phyloP scores from a whole-genome alignment of 2,888 invertebrate genomes.

The Trissolcus japonicus region DNA sequence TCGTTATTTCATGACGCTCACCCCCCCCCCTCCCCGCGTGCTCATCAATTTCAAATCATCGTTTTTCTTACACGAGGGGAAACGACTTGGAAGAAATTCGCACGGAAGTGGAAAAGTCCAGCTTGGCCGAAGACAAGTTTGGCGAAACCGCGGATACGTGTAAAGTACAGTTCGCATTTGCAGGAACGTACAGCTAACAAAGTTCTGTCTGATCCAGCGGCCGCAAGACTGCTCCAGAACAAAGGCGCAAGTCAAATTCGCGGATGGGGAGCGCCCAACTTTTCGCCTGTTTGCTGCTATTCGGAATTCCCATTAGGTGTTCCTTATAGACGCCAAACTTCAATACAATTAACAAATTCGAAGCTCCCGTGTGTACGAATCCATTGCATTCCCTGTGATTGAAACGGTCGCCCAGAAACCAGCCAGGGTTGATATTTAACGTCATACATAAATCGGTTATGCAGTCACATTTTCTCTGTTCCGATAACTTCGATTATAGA shows the following conservation, averaged over 20 bases:
- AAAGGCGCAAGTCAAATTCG: conserved; percentile 41
- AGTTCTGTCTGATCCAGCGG: conserved; percentile 53
- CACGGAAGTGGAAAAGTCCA: conserved; percentile 42
- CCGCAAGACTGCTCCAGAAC: conserved; percentile 50
- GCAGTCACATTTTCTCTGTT: no score
- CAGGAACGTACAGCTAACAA: conserved; percentile 44
- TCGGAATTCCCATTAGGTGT: conserved; percentile 57
- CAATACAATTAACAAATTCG: conserved; percentile 57
- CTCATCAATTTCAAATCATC: no score
- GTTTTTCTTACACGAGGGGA: no score
- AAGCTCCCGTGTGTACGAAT: conserved; percentile 2
- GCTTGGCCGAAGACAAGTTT: conserved; percentile 12
- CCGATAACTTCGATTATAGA: no score
- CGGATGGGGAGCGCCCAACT: conserved; percentile 36
- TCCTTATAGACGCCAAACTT: conserved; percentile 50
- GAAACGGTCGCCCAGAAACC: conserved; percentile 7
- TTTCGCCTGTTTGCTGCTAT: conserved; percentile 38
- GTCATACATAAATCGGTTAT: no score
- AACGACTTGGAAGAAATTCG: background rate
- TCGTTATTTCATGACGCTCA: background rate
- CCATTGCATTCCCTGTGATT: conserved; percentile 16
- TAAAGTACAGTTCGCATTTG: conserved; percentile 51
- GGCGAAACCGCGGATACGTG: conserved; percentile 54
- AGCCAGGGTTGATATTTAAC: no score
- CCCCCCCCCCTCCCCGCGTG: no score